Conservation (phyloP, 2,797 vertebrate genomes). For the Bradypus variegatus region DNA sequence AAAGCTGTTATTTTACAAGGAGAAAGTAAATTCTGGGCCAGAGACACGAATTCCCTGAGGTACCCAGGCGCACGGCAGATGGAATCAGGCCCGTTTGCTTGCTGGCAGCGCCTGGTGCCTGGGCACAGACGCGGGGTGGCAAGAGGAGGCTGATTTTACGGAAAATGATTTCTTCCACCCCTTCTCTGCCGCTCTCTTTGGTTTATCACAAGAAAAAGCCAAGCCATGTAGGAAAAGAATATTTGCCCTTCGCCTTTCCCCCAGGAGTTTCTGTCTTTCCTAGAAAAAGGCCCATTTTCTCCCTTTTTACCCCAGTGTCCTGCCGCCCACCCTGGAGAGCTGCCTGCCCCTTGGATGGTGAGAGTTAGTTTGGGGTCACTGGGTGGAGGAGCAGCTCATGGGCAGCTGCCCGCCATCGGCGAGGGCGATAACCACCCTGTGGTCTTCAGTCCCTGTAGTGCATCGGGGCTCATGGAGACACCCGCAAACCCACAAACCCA, state of each 20-base stretch:
- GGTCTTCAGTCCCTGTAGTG: neutral
- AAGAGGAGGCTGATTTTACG: neutral
- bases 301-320: neutral
- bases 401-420: rapidly evolving
- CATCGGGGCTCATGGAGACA: too few relatives aligned
- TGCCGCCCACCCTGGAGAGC: neutral
- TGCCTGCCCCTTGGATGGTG: neutral
- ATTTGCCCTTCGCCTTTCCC: neutral
- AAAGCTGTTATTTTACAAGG: neutral
- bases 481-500: too few relatives aligned
- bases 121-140: neutral
- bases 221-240: neutral
- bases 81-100: neutral
- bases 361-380: neutral
- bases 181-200: neutral
- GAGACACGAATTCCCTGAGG: neutral
- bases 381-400: neutral
- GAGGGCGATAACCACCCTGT: neutral
- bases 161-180: neutral
- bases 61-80: neutral
- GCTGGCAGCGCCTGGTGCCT: neutral
- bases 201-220: neutral
- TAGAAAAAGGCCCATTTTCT: neutral
- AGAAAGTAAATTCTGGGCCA: neutral
- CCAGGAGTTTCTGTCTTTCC: neutral